A percentile compares a stretch with the other conserved stretches of the same genome.
Conservation (phyloP, 2,113 vertebrate species). For the Cygnus atratus region DNA sequence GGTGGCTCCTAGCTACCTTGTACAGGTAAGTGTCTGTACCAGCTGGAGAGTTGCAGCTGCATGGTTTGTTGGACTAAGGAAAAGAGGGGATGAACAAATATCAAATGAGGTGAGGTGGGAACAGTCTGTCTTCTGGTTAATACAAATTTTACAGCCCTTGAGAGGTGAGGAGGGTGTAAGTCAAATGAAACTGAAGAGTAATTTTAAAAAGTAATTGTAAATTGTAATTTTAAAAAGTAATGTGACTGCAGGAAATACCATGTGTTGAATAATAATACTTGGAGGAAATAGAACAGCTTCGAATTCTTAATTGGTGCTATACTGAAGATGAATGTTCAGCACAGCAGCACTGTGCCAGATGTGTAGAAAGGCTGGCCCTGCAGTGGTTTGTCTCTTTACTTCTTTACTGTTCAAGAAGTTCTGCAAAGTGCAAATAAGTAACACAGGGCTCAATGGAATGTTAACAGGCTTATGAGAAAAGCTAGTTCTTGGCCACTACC, state of each 20-base stretch:
- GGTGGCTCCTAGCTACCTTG: background rate
- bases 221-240: background rate
- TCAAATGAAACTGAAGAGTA: background rate
- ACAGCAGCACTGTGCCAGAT: background rate
- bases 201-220: background rate
- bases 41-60: background rate
- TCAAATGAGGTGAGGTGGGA: background rate
- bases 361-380: background rate
- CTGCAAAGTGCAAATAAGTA: background rate
- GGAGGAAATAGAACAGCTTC: background rate
- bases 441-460: fast-evolving
- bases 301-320: background rate
- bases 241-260: background rate
- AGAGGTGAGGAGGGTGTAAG: background rate
- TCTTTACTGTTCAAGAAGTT: background rate
- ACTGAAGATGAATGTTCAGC: background rate
- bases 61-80: background rate
- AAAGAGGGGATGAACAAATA: background rate
- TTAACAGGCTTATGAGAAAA: background rate
- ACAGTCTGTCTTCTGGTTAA: background rate
- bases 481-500: background rate
- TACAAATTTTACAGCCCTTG: background rate
- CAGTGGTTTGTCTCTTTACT: background rate
- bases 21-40: fast-evolving
- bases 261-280: background rate